phyloP scores from a whole-genome alignment of 1,140 invertebrate genomes.

The Planococcus citri region DNA sequence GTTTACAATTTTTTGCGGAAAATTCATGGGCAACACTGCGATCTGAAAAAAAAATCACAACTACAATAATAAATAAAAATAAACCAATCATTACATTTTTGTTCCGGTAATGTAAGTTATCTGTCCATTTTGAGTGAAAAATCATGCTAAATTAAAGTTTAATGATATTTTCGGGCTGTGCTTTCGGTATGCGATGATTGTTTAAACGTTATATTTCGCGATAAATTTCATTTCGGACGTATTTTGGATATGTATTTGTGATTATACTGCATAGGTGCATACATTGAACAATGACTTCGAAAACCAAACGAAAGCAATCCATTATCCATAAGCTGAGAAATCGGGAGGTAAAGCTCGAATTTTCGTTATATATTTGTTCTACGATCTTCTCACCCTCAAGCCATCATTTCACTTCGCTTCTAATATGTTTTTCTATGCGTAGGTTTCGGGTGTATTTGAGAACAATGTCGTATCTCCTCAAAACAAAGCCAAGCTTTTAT shows the following conservation, averaged over 20 bases:
- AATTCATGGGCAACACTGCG: no score
- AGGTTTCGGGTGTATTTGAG: background rate
- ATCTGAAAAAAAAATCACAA: no score
- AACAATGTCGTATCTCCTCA: background rate
- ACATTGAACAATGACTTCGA: background rate
- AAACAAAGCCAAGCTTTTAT: conserved; percentile 23
- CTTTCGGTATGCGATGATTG: no score
- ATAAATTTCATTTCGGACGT: background rate
- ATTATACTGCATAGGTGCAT: background rate
- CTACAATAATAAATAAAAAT: conserved; percentile 3
- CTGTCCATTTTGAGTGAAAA: background rate
- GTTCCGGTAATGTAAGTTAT: background rate
- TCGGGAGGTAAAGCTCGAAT: background rate
- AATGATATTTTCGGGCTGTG: background rate
- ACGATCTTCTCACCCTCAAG: background rate
- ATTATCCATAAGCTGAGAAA: conserved; percentile 8
- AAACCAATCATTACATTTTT: background rate
- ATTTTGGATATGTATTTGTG: background rate
- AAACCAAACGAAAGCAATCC: conserved; percentile 3
- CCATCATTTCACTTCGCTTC: background rate
- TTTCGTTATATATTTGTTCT: background rate
- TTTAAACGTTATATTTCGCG: background rate
- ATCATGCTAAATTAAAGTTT: background rate
- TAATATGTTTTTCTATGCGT: background rate
- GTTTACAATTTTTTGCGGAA: no score